Conservation (phyloP, 2,888 invertebrate species). For the Lasioglossum lativentre region DNA sequence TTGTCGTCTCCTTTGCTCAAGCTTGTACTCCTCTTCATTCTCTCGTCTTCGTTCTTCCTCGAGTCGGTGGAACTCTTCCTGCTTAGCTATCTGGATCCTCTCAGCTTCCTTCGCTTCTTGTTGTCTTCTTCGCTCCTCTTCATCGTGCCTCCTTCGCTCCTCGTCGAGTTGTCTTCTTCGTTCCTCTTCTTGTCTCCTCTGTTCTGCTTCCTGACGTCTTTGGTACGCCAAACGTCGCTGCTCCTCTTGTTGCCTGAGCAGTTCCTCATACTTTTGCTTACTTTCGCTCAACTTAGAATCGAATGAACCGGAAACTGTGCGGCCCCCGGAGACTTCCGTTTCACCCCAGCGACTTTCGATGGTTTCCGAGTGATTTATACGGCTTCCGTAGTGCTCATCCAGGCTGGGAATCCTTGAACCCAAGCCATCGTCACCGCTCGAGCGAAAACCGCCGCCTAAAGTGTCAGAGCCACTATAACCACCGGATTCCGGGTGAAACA, state of each 20-base stretch:
- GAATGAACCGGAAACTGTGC: slow-evolving; percentile 3
- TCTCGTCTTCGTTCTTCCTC: slow-evolving; percentile 9
- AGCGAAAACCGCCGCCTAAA: slow-evolving; percentile 49
- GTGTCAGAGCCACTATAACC: slow-evolving; percentile 38
- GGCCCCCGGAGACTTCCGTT: slow-evolving; percentile 19
- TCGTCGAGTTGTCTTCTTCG: slow-evolving; percentile 34
- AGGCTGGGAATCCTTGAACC: slow-evolving; percentile 27
- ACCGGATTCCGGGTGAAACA: slow-evolving; percentile 66
- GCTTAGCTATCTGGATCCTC: slow-evolving; percentile 15
- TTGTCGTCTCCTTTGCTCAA: slow-evolving; percentile 68
- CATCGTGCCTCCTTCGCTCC: slow-evolving; percentile 52
- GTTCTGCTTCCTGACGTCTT: slow-evolving; percentile 41
- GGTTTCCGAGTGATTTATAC: slow-evolving; percentile 36
- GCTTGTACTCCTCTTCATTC: slow-evolving; percentile 71
- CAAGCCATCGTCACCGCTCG: slow-evolving; percentile 47
- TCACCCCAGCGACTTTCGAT: slow-evolving; percentile 57
- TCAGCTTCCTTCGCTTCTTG: slow-evolving; percentile 42
- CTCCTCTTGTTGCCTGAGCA: slow-evolving; percentile 52
- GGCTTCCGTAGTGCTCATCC: slow-evolving; percentile 18
- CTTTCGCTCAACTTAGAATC: slow-evolving; percentile 15
- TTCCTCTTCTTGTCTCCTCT: slow-evolving; percentile 47
- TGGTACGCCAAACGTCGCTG: slow-evolving; percentile 27
- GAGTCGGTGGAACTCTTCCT: not conserved
- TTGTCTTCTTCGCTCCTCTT: slow-evolving; percentile 44
- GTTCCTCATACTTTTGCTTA: slow-evolving; percentile 49